phyloP scores from a whole-genome alignment of 53 echinoderm and acorn worm species.

The Arbacia lixula region DNA sequence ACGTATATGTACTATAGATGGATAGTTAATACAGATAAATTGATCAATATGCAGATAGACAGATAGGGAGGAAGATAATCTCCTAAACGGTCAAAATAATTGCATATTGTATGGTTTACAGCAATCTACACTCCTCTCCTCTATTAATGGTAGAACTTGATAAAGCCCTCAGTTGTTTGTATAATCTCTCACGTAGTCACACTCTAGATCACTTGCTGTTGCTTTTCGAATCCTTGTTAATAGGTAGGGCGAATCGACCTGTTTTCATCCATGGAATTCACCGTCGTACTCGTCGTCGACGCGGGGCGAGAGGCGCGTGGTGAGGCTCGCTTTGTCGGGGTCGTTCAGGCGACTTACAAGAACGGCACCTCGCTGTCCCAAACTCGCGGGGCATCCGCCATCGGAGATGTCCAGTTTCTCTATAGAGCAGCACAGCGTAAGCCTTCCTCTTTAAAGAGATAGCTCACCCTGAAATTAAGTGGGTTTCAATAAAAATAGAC shows the following conservation, averaged over 20 bases:
- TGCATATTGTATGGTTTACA: too few species aligned
- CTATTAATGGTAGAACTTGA: too few species aligned
- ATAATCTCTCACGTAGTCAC: not conserved
- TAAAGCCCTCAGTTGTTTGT: too few species aligned
- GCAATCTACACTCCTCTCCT: too few species aligned
- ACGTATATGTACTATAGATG: too few species aligned
- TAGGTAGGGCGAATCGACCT: not conserved
- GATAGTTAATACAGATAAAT: too few species aligned
- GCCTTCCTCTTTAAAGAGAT: too few species aligned
- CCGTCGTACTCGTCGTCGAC: not conserved
- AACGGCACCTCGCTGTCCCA: not conserved
- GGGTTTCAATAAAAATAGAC: too few species aligned
- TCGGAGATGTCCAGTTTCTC: conserved; percentile 9
- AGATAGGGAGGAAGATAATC: too few species aligned
- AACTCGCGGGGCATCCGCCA: not conserved
- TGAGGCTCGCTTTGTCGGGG: not conserved
- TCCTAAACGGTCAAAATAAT: too few species aligned
- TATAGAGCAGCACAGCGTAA: not conserved
- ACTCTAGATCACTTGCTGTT: not conserved
- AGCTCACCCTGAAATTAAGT: too few species aligned
- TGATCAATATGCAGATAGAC: too few species aligned
- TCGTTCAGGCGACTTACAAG: conserved; percentile 6
- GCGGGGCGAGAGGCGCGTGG: not conserved
- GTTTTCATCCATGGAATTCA: not conserved
- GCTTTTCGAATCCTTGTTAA: not conserved